phyloP scores from a whole-genome alignment of 1,140 invertebrate species.

The Cheumatopsyche charites region DNA sequence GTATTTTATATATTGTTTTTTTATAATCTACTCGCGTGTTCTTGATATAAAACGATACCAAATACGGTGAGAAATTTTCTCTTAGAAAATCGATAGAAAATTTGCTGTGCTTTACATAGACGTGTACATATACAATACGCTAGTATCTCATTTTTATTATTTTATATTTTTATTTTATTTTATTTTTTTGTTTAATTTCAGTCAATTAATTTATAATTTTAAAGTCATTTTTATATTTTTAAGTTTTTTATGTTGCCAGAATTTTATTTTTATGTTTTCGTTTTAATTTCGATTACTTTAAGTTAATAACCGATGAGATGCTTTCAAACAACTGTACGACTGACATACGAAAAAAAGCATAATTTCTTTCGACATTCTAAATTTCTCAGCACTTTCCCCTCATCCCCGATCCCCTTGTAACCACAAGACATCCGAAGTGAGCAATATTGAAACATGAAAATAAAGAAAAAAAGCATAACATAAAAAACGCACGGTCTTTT shows the following conservation, averaged over 20 bases:
- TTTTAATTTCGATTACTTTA: slow-evolving; percentile 41
- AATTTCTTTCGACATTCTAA: slow-evolving; percentile 8
- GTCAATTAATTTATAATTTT: slow-evolving; percentile 18
- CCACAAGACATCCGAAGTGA: no score
- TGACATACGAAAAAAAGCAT: no score
- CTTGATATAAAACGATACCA: slow-evolving; percentile 9
- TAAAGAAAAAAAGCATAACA: no score
- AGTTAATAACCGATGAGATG: background rate
- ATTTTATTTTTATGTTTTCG: slow-evolving; percentile 42
- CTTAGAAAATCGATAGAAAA: slow-evolving; percentile 24
- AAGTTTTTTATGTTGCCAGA: slow-evolving; percentile 44
- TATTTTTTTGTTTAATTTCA: slow-evolving; percentile 16
- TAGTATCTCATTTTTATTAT: slow-evolving; percentile 24
- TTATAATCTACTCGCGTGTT: background rate
- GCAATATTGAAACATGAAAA: no score
- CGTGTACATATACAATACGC: background rate
- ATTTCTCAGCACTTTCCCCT: background rate
- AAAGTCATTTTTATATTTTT: slow-evolving; percentile 45
- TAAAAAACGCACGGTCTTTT: no score
- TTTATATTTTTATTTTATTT: slow-evolving; percentile 25
- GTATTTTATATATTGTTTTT: slow-evolving; percentile 7
- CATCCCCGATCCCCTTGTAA: background rate
- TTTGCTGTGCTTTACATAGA: slow-evolving; percentile 8
- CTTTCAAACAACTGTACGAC: no score
- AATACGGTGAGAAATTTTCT: slow-evolving; percentile 31